Percentiles rank a stretch among this genome's conserved stretches.
Conservation (phyloP, 2,797 vertebrate genomes). For the Lophius americanus region DNA sequence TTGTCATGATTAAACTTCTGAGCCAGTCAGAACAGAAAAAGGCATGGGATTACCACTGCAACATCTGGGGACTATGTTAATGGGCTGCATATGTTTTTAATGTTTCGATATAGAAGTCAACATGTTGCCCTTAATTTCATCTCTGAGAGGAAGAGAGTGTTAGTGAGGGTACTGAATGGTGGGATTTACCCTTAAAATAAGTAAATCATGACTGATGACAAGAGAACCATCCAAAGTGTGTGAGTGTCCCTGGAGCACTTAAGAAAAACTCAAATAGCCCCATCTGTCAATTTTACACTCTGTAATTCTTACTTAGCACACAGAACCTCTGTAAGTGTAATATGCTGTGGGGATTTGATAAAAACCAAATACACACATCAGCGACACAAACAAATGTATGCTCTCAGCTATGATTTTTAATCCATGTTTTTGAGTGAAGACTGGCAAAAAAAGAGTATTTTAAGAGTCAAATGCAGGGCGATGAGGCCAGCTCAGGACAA, state of each 20-base stretch:
- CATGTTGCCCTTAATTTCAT: slow-evolving; percentile 75
- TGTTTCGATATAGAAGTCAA: slow-evolving; percentile 71
- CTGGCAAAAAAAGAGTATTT: slow-evolving; percentile 39
- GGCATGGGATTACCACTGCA: slow-evolving; percentile 64
- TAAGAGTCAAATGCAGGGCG: slow-evolving; percentile 41
- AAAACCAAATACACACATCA: slow-evolving; percentile 57
- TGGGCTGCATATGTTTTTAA: slow-evolving; percentile 77
- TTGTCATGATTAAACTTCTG: slow-evolving; percentile 71
- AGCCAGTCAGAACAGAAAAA: slow-evolving; percentile 59
- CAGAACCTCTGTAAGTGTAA: slow-evolving; percentile 58
- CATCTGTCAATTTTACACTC: slow-evolving; percentile 75
- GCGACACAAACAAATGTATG: slow-evolving; percentile 70
- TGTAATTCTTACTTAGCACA: slow-evolving; percentile 68
- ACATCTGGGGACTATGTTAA: slow-evolving; percentile 75
- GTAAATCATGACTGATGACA: slow-evolving; percentile 64
- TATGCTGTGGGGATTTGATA: slow-evolving; percentile 66
- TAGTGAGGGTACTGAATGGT: slow-evolving; percentile 3
- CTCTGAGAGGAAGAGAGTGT: slow-evolving; percentile 10
- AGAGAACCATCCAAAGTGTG: slow-evolving; percentile 65
- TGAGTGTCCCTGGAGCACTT: slow-evolving; percentile 65
- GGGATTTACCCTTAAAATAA: slow-evolving; percentile 54
- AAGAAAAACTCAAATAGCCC: slow-evolving; percentile 66
- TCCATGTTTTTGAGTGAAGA: slow-evolving; percentile 49
- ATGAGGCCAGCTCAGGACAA: slow-evolving; percentile 28
- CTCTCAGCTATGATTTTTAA: slow-evolving; percentile 57